Conservation (phyloP, 2,113 vertebrate species). For the Junco hyemalis region DNA sequence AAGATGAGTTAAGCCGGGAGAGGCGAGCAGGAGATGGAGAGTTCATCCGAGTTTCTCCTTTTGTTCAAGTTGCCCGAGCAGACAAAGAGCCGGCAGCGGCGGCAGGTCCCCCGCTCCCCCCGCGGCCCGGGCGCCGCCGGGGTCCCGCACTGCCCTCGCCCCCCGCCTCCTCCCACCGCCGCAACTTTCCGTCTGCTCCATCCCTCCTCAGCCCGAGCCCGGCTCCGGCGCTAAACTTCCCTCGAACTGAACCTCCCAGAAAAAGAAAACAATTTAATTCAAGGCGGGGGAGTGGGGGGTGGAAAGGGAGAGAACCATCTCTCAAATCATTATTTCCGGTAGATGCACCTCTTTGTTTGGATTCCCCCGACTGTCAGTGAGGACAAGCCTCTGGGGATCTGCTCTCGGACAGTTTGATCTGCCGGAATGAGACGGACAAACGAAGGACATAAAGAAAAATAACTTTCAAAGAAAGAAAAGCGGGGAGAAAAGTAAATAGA, state of each 20-base stretch:
- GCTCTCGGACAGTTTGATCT: constrained; percentile 46
- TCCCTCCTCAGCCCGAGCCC: background rate
- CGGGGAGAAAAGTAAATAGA: fast-evolving
- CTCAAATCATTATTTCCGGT: constrained; percentile 76
- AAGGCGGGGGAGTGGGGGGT: background rate
- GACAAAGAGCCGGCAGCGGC: constrained; percentile 81
- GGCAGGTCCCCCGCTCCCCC: constrained; percentile 75
- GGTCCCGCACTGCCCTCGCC: constrained; percentile 2
- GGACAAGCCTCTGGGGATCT: constrained; percentile 48
- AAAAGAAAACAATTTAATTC: constrained; percentile 14
- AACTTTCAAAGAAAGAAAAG: background rate
- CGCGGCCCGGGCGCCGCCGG: background rate
- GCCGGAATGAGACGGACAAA: background rate
- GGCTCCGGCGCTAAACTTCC: constrained; percentile 40
- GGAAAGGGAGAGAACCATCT: constrained; percentile 50
- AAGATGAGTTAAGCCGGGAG: constrained; percentile 48
- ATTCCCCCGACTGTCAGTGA: constrained; percentile 69
- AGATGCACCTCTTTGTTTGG: constrained; percentile 81
- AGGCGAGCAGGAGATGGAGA: constrained; percentile 68
- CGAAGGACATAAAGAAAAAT: background rate
- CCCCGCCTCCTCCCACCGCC: background rate
- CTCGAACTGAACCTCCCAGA: constrained; percentile 47
- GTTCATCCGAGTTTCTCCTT: constrained; percentile 82
- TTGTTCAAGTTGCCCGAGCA: constrained; percentile 82
- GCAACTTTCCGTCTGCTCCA: constrained; percentile 48